Evolutionary conservation across 2,113 vertebrate species (phyloP).

Genomic region (Bagarius yarrelli): DNA sequence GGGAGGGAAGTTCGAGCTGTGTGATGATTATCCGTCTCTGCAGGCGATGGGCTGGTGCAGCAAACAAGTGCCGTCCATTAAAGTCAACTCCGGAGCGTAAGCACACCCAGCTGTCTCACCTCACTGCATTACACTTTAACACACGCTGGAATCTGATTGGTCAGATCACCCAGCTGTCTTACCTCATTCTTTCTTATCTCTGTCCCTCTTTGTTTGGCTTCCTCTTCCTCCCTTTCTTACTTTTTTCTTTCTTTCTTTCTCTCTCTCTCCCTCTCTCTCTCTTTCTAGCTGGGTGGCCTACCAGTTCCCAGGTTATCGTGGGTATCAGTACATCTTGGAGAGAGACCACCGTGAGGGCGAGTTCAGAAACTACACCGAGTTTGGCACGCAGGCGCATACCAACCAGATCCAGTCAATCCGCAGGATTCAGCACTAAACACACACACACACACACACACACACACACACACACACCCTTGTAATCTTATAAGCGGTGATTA

Average conservation of each 20-base stretch:
- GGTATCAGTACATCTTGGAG: constrained; percentile 96
- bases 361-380: constrained; percentile 90
- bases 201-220: neutral
- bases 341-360: constrained; percentile 89
- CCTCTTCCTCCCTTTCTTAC: too few species aligned
- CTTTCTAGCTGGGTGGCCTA: constrained; percentile 89
- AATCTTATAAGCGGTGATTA: neutral
- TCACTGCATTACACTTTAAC: neutral
- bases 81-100: constrained; percentile 93
- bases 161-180: neutral
- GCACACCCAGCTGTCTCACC: constrained; percentile 37
- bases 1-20: constrained; percentile 91
- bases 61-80: constrained; percentile 93
- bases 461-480: neutral
- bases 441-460: constrained; percentile 19
- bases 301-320: constrained; percentile 95
- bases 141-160: neutral
- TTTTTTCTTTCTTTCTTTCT: neutral
- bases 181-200: neutral
- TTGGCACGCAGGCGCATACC: constrained; percentile 91
- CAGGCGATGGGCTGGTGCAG: constrained; percentile 96
- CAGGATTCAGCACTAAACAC: constrained; percentile 87
- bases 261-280: constrained; percentile 25
- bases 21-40: constrained; percentile 90
- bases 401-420: constrained; percentile 97